Evolutionary conservation across 2,113 vertebrate species (phyloP).

Genomic region (Oryzias curvinotus): DNA sequence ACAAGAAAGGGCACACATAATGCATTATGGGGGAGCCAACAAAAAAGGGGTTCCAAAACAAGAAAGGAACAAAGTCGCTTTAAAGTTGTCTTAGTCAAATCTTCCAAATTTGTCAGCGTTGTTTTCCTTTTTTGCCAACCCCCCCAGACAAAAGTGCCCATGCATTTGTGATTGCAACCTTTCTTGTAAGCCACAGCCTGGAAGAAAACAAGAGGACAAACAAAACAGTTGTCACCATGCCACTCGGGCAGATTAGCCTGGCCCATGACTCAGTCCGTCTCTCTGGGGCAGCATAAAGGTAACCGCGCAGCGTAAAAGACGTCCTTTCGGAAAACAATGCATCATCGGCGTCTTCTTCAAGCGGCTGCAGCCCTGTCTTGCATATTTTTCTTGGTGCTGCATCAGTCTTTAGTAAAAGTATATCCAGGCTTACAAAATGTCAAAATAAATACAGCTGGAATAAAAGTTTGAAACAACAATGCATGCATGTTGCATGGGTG

Average conservation of each 20-base stretch:
- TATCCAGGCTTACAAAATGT: slow-evolving; percentile 27
- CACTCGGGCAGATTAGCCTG: slow-evolving; percentile 57
- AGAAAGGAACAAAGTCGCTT: slow-evolving; percentile 50
- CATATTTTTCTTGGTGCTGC: slow-evolving; percentile 28
- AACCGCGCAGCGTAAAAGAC: slow-evolving; percentile 44
- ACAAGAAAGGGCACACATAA: slow-evolving; percentile 99
- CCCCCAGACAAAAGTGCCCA: slow-evolving; percentile 93
- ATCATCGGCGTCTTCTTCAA: slow-evolving; percentile 54
- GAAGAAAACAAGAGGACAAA: slow-evolving; percentile 78
- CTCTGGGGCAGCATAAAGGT: slow-evolving; percentile 39
- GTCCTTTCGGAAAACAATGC: slow-evolving; percentile 57
- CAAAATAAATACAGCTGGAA: slow-evolving; percentile 7
- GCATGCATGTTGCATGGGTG: too few relatives aligned
- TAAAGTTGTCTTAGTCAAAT: slow-evolving; percentile 66
- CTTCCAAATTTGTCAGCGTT: slow-evolving; percentile 70
- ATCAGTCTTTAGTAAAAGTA: slow-evolving; percentile 51
- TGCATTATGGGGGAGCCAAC: slow-evolving; percentile 99
- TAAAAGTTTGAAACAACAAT: slow-evolving; percentile 13
- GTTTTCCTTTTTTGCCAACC: slow-evolving; percentile 81
- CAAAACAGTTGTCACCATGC: slow-evolving; percentile 70
- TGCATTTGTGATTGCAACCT: slow-evolving; percentile 99
- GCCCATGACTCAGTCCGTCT: slow-evolving; percentile 42
- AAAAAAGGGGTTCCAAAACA: slow-evolving; percentile 81
- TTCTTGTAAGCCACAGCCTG: slow-evolving; percentile 98
- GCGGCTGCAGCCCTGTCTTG: slow-evolving; percentile 35